A percentile compares a stretch with the other conserved stretches of the same genome.
phyloP scores from a whole-genome alignment of 1,140 invertebrate genomes.

The Pantala flavescens region DNA sequence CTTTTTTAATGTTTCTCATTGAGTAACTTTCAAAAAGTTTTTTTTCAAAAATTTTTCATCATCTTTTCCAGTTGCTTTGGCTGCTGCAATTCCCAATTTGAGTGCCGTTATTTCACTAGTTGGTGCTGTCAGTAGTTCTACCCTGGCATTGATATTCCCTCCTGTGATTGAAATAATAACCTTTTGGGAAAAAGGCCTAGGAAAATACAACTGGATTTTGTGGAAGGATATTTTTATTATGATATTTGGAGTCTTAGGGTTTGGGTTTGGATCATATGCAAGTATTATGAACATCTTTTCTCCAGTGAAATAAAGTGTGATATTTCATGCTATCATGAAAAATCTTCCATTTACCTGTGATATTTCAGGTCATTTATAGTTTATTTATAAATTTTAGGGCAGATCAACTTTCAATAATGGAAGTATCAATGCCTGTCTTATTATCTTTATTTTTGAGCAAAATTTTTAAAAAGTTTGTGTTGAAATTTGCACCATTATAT shows the following conservation, averaged over 20 bases:
- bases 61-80: conserved; percentile 58
- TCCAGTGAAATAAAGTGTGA: conserved; percentile 18
- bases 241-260: conserved; percentile 61
- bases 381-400: background rate
- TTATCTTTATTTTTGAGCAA: background rate
- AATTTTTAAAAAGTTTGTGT: background rate
- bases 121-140: conserved; percentile 79
- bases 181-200: conserved; percentile 54
- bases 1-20: no score
- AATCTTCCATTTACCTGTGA: background rate
- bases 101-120: conserved; percentile 83
- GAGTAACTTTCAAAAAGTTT: no score
- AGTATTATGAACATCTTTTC: conserved; percentile 56
- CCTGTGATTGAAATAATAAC: conserved; percentile 82
- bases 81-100: conserved; percentile 72
- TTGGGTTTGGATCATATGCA: conserved; percentile 66
- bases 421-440: background rate
- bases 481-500: background rate
- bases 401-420: no score
- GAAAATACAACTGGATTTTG: conserved; percentile 47
- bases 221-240: conserved; percentile 63
- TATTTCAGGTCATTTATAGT: background rate
- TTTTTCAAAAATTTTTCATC: no score
- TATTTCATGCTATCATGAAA: background rate
- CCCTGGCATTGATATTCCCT: conserved; percentile 82